Base-by-base conservation (phyloP, 2,797 vertebrate genomes). In the Poecilia picta region DNA sequence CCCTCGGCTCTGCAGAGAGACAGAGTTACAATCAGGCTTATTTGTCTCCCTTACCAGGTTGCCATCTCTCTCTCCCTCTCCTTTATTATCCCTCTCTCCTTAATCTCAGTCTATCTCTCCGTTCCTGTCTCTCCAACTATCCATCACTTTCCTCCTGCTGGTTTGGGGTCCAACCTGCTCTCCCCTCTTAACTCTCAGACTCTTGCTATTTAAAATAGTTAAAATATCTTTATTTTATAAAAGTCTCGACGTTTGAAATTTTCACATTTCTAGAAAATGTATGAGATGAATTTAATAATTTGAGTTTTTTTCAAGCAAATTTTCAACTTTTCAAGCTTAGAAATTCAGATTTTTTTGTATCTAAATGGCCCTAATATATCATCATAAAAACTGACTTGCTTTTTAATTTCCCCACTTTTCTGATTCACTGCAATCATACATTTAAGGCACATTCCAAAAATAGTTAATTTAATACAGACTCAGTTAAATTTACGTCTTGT, bases 31-130 rank as follows among this genome's bases (percentile, higher is more conserved):
- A 75, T 89, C 88, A 80, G 81, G 87, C 80, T 82, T 87, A 91
- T 92, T 89, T 87, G 83, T 91, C 90, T 91, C 81, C 51, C 73
- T 89, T 87, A 88, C 89, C 36, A 10, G 28, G 47, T 77, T 86
- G 84, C 77, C 87, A 79, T 43, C 73, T 59, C 75, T 23, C 31
- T 64, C 57, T 72, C 80, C 64, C 57, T 59, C 79, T 73, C 80
- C n/a, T 41, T 75, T 75, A 41, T 78, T 73, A 72, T 81, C 79
- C 62, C 59, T 81, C 83, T 25, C 72, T 88, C 68, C 79, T 79
- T 83, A 80, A 81, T 76, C 85, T 71, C 2, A 0, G 73, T 39
- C 74, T 49, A 66, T 79, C 77, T 77, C 72, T 41, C 53, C 45
- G 8, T 74, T 36, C 25, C 49, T 18, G 51, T 33, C 59, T 43